Conservation (phyloP, 2,888 invertebrate genomes). For the Yponomeuta evonymella region DNA sequence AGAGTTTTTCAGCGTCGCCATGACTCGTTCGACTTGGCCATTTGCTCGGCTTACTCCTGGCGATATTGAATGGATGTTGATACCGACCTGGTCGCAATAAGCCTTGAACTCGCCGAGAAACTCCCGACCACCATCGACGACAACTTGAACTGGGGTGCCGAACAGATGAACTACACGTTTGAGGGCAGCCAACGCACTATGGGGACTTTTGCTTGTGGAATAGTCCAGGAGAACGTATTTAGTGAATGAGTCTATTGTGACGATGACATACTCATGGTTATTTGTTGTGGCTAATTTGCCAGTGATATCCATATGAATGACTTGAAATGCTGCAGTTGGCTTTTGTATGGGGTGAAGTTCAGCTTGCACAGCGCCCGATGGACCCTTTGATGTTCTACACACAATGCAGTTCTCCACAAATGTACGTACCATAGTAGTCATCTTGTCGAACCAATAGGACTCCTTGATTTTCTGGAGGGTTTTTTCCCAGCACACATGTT, state of each 20-base stretch:
- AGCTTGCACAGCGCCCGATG: constrained; percentile 25
- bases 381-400: constrained; percentile 28
- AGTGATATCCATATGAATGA: constrained; percentile 29
- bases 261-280: constrained; percentile 11
- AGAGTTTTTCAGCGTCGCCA: constrained; percentile 23
- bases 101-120: constrained; percentile 24
- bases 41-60: constrained; percentile 27
- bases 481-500: constrained; percentile 9
- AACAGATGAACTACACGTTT: constrained; percentile 22
- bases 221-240: too few species aligned
- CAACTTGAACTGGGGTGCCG: constrained; percentile 24
- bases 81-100: constrained; percentile 24
- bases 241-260: too few species aligned
- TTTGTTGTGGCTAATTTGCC: constrained; percentile 25
- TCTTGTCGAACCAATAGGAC: constrained; percentile 26
- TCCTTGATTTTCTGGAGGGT: constrained; percentile 21
- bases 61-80: constrained; percentile 23
- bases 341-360: too few species aligned
- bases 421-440: constrained; percentile 24
- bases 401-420: constrained; percentile 28
- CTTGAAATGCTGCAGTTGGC: constrained; percentile 23
- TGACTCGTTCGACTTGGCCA: constrained; percentile 25
- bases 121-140: constrained; percentile 26
- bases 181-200: constrained; percentile 21
- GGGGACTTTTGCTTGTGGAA: constrained; percentile 10